A percentile compares a stretch with the other conserved stretches of the same genome.
Conservation (phyloP, 2,888 invertebrate species). For the Oxyteleia sp. region DNA sequence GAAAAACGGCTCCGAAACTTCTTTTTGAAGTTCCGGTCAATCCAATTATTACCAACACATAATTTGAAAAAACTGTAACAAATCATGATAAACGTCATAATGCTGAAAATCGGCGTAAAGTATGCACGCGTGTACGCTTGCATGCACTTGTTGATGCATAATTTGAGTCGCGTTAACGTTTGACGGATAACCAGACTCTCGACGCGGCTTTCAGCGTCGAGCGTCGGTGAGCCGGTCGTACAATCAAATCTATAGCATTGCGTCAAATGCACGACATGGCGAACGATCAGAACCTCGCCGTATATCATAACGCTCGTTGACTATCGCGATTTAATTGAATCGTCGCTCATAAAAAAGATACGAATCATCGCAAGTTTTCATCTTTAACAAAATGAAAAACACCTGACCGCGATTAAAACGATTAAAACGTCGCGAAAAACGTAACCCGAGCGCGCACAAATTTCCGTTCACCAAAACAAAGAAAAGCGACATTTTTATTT, state of each 20-base stretch:
- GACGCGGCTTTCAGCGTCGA: constrained; percentile 17
- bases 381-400: constrained; percentile 23
- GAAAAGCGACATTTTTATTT: neutral
- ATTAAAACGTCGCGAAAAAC: constrained; percentile 19
- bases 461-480: neutral
- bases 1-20: too few relatives aligned
- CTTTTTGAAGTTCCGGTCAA: too few relatives aligned
- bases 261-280: constrained; percentile 51
- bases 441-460: constrained; percentile 16
- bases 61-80: constrained; percentile 3
- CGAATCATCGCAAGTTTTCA: constrained; percentile 39
- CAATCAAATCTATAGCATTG: constrained; percentile 49
- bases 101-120: constrained; percentile 15
- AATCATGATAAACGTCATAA: constrained; percentile 26
- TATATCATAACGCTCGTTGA: constrained; percentile 25
- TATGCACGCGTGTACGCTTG: constrained; percentile 10
- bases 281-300: constrained; percentile 29
- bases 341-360: constrained; percentile 56
- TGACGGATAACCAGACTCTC: constrained; percentile 50
- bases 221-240: constrained; percentile 21
- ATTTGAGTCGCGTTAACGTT: constrained; percentile 50
- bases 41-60: neutral
- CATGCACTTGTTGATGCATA: constrained; percentile 64
- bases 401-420: too few relatives aligned
- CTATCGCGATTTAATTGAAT: constrained; percentile 63